Evolutionary conservation across 2,797 vertebrate species (phyloP).

Genomic region (Chelmon rostratus): DNA sequence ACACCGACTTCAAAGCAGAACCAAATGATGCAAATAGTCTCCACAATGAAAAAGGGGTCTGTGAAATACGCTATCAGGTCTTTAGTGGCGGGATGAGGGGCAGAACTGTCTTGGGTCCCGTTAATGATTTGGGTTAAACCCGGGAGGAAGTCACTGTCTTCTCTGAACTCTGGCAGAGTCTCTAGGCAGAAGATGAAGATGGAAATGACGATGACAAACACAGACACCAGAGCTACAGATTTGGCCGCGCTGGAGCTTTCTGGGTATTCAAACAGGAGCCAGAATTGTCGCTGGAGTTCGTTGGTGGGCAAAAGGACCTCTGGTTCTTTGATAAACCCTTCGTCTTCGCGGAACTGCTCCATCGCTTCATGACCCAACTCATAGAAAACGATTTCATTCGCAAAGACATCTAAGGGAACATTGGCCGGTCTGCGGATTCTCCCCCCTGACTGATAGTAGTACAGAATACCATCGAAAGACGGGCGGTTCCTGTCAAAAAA

Average conservation of each 20-base stretch:
- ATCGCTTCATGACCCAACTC: constrained; percentile 95
- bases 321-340: constrained; percentile 95
- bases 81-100: constrained; percentile 67
- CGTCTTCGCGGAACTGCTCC: constrained; percentile 96
- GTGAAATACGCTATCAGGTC: constrained; percentile 86
- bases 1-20: constrained; percentile 95
- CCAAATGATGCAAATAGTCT: constrained; percentile 97
- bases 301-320: constrained; percentile 92
- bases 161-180: constrained; percentile 96
- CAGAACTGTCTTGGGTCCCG: constrained; percentile 79
- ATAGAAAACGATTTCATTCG: constrained; percentile 97
- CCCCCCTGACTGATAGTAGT: constrained; percentile 97
- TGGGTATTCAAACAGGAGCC: constrained; percentile 98
- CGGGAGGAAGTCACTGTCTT: constrained; percentile 84
- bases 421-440: constrained; percentile 95
- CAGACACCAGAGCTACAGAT: constrained; percentile 94
- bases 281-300: constrained; percentile 94
- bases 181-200: constrained; percentile 99
- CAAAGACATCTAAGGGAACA: constrained; percentile 95
- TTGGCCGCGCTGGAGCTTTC: constrained; percentile 96
- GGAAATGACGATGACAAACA: constrained; percentile 96
- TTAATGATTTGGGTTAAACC: constrained; percentile 74
- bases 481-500: constrained; percentile 98
- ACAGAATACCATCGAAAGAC: constrained; percentile 97
- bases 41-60: constrained; percentile 97